Percentiles rank a stretch among this genome's conserved stretches.
Conservation (phyloP, 2,113 vertebrate genomes). For the Condylura cristata region DNA sequence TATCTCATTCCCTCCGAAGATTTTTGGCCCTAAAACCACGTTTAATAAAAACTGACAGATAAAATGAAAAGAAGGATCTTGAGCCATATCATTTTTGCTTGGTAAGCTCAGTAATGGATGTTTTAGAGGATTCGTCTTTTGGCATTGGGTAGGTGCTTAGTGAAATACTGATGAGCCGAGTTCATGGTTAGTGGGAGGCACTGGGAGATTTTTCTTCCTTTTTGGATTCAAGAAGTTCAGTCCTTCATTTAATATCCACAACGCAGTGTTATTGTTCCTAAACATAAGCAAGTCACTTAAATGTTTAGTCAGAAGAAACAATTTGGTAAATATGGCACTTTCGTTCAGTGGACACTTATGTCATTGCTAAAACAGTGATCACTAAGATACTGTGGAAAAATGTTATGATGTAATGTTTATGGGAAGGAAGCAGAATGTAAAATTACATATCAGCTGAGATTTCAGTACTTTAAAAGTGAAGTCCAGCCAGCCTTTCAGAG, state of each 20-base stretch:
- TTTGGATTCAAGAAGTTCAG: neutral
- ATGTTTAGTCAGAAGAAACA: neutral
- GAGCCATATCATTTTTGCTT: neutral
- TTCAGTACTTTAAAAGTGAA: neutral
- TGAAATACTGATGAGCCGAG: neutral
- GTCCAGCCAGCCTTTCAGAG: neutral
- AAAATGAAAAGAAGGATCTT: neutral
- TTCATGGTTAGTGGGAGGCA: neutral
- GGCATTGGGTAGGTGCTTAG: neutral
- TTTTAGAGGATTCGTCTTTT: neutral
- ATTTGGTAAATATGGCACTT: neutral
- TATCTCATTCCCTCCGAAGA: neutral
- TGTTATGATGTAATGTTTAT: neutral
- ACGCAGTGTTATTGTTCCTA: neutral
- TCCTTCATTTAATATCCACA: neutral
- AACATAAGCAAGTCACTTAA: neutral
- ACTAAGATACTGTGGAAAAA: neutral
- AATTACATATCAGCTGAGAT: neutral
- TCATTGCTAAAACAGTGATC: constrained; percentile 4
- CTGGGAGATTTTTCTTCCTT: neutral
- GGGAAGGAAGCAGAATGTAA: neutral
- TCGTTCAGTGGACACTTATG: neutral
- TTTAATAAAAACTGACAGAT: neutral
- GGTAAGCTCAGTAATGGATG: neutral
- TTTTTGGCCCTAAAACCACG: neutral